Percentiles rank a stretch among this genome's conserved stretches.
Conservation (phyloP, 2,797 vertebrate genomes). For the Spondyliosoma cantharus region DNA sequence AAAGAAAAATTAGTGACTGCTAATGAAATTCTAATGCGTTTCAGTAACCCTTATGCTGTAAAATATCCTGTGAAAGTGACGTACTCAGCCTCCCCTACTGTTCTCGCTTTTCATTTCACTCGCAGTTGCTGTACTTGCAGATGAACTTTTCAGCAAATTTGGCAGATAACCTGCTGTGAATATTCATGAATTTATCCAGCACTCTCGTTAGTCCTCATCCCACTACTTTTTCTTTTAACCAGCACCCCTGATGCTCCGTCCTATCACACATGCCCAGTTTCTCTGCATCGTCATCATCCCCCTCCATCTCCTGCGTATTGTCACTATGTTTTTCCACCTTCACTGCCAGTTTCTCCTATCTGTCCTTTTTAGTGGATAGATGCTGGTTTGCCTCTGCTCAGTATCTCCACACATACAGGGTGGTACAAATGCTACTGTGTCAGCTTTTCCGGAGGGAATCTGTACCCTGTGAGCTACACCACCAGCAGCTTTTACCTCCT, state of each 20-base stretch:
- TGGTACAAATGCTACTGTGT: conserved; percentile 24
- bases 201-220: conserved; percentile 19
- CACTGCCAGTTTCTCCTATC: background rate
- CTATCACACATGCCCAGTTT: conserved; percentile 25
- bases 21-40: background rate
- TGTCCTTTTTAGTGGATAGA: conserved; percentile 14
- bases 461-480: conserved; percentile 32
- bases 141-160: conserved; percentile 26
- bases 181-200: conserved; percentile 36
- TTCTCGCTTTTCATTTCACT: background rate
- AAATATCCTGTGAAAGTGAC: background rate
- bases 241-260: conserved; percentile 14
- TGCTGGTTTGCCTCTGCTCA: conserved; percentile 10
- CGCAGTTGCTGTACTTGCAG: background rate
- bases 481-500: conserved; percentile 34
- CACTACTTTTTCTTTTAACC: conserved; percentile 27
- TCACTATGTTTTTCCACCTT: conserved; percentile 34
- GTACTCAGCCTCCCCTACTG: background rate
- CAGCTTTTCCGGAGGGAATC: conserved; percentile 45
- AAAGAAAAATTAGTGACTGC: background rate
- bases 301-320: conserved; percentile 42
- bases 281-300: conserved; percentile 31
- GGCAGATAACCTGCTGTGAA: conserved; percentile 39
- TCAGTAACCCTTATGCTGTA: background rate
- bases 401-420: conserved; percentile 12